Percentiles rank a stretch among this genome's conserved stretches.
phyloP scores from a whole-genome alignment of 1,140 invertebrate species.

The Cyphomyrmex costatus region DNA sequence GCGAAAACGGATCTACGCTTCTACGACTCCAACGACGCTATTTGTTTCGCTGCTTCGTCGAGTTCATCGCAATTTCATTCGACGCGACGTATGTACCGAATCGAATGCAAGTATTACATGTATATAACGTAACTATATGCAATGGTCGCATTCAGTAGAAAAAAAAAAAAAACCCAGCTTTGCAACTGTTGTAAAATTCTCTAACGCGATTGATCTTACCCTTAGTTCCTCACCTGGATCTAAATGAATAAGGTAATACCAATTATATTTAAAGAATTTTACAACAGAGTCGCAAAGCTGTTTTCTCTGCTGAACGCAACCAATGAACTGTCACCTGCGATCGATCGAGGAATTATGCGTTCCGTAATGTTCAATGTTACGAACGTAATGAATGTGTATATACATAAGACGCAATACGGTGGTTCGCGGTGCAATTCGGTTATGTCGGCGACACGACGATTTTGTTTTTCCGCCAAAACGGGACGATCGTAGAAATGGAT shows the following conservation, averaged over 20 bases:
- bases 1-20: slow-evolving; percentile 17
- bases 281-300: too few species aligned
- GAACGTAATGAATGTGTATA: not conserved
- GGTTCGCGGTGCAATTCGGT: slow-evolving; percentile 38
- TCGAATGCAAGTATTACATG: not conserved
- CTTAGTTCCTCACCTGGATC: too few species aligned
- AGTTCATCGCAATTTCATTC: slow-evolving; percentile 37
- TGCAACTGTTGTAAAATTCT: too few species aligned
- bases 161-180: too few species aligned
- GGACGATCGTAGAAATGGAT: slow-evolving; percentile 74
- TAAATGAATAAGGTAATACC: too few species aligned
- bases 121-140: not conserved
- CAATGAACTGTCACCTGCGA: slow-evolving; percentile 40
- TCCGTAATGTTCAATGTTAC: not conserved
- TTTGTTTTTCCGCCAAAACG: slow-evolving; percentile 73
- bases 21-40: slow-evolving; percentile 27
- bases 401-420: not conserved
- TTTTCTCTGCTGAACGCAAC: too few species aligned
- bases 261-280: too few species aligned
- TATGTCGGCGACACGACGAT: slow-evolving; percentile 58
- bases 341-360: not conserved
- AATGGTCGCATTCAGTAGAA: too few species aligned
- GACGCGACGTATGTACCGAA: slow-evolving; percentile 7
- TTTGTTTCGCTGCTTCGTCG: slow-evolving; percentile 28
- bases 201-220: too few species aligned